A percentile compares a stretch with the other conserved stretches of the same genome.
These are phyloP conservation scores for Alouatta caraya DNA, from an alignment of 2,797 vertebrate species.

Conservation along the genomic window DNA sequence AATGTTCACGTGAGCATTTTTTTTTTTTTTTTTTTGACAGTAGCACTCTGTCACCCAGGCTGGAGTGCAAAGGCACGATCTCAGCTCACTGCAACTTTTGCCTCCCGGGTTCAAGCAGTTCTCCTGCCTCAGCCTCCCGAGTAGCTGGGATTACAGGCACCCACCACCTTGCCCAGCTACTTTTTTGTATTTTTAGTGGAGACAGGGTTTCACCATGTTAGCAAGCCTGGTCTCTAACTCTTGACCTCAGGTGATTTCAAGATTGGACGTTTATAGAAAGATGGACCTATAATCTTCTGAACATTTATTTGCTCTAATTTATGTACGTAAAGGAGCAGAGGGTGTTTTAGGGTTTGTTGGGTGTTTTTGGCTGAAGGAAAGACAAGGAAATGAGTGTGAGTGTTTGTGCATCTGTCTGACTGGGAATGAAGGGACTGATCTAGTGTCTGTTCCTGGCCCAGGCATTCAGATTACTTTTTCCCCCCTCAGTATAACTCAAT, in stretches of 20 bases:
- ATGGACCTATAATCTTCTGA: background rate
- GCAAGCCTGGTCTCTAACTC: too few relatives aligned
- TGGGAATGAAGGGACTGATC: background rate
- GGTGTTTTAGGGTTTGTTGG: background rate
- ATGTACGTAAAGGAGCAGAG: background rate
- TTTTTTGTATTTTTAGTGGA: too few relatives aligned
- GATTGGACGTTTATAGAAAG: background rate
- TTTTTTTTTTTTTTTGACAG: background rate
- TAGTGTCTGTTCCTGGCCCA: background rate
- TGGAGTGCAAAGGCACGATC: too few relatives aligned
- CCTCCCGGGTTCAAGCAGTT: too few relatives aligned
- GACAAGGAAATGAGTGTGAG: background rate
- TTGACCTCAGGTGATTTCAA: too few relatives aligned
- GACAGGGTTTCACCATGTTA: too few relatives aligned
- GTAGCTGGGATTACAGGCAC: too few relatives aligned
- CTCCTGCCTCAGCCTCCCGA: too few relatives aligned
- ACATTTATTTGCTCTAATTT: background rate
- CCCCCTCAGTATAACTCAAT: background rate
- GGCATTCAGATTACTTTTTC: background rate
- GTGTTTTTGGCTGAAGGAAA: background rate
- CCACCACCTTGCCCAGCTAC: too few relatives aligned
- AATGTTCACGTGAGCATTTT: background rate
- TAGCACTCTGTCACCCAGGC: too few relatives aligned
- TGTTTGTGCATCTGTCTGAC: background rate
- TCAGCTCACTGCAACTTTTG: too few relatives aligned